Percentiles rank a stretch among this genome's conserved stretches.
phyloP scores from a whole-genome alignment of 2,797 vertebrate species.

The Spea hammondii region DNA sequence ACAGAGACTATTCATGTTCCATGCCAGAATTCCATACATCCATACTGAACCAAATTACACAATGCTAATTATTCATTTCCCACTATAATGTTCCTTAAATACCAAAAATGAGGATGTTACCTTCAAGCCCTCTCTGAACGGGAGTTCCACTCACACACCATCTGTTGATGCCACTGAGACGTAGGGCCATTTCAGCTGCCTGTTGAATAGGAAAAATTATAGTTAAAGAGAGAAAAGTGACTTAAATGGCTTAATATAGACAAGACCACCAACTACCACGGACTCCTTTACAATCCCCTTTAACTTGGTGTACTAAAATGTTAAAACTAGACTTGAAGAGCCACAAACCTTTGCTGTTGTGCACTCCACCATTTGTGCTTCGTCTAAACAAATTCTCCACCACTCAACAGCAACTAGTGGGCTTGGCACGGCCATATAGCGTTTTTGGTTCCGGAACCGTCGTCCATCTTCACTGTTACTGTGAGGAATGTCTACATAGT shows the following conservation, averaged over 20 bases:
- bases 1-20: no score
- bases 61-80: no score
- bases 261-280: neutral
- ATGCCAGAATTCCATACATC: no score
- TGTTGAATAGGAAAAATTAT: slow-evolving; percentile 54
- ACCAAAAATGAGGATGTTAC: slow-evolving; percentile 62
- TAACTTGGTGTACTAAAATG: neutral
- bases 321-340: neutral
- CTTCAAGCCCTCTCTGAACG: slow-evolving; percentile 94
- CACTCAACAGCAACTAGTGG: slow-evolving; percentile 96
- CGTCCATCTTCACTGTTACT: slow-evolving; percentile 93
- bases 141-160: slow-evolving; percentile 98
- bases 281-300: neutral
- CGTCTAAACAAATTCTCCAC: slow-evolving; percentile 97
- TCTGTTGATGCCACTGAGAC: slow-evolving; percentile 90
- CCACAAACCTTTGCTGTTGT: slow-evolving; percentile 87
- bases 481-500: slow-evolving; percentile 96
- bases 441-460: slow-evolving; percentile 93
- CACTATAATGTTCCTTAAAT: no score
- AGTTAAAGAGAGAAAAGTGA: neutral
- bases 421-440: slow-evolving; percentile 98
- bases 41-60: no score
- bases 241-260: no score
- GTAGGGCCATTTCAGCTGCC: slow-evolving; percentile 97
- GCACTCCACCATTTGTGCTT: slow-evolving; percentile 98